Base-by-base conservation (phyloP, 2,113 vertebrate genomes). In the Bambusicola thoracicus region DNA sequence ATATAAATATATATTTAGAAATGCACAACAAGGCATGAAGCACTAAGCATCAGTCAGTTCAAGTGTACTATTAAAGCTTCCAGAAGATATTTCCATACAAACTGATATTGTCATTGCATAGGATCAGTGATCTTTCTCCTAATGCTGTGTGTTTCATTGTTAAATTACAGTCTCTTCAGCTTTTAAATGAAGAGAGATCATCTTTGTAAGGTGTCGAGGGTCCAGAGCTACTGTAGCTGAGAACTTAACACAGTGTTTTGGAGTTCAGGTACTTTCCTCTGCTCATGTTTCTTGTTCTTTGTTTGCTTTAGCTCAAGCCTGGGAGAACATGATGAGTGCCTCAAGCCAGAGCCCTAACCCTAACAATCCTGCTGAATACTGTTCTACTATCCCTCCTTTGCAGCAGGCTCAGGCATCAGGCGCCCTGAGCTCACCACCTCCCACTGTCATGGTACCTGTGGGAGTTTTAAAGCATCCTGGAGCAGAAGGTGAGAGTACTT, bases 371-470 rank as follows among this genome's bases (percentile, higher is more conserved):
- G 98, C 99, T 24, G 99, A 99, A 97, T 99, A 99, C 98, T 99
- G 99, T 98, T 99, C 99, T 98, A 99, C 99, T 97, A 98, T 99
- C 96, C 99, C 99, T 93, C 99, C 99, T 62, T 98, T 99, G 96
- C 99, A 99, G 98, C 99, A 99, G 98, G 99, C 99, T 89, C 99
- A 99, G 98, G 99, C 99, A 70, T 99, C 99, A 6, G 99, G 99
- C 8, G 98, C 98, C 36, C 99, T 99, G 96, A 98, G 98, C 98
- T 99, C 99, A 32, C 99, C 99, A 2, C 99, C 99, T 96, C 99
- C 99, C 97, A 99, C 99, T 44, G 99, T 99, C 97, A 99, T 99
- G 99, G 99, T 99, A 87, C 99, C 99, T 30, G 99, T 99, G 96
- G 99, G 99, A 95, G 99, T 99, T 96, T 97, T 99, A 89, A 99